Conservation (phyloP, 2,888 invertebrate genomes). For the Polietes domitor region DNA sequence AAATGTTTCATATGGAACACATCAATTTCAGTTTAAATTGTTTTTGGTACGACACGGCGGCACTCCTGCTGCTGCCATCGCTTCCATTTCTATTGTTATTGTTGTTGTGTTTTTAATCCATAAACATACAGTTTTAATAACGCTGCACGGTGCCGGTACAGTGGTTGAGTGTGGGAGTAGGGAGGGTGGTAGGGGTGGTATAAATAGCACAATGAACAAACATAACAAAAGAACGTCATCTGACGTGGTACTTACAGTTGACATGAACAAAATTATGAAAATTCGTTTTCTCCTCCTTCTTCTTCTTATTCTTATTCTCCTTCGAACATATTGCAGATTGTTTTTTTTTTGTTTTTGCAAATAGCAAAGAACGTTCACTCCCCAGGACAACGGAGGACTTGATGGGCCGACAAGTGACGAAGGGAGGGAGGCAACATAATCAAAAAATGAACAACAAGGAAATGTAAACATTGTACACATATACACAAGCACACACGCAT, state of each 20-base stretch:
- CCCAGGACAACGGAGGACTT: not conserved
- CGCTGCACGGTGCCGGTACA: not conserved
- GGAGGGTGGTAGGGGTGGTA: not conserved
- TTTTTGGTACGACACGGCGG: slow-evolving; percentile 12
- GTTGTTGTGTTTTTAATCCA: slow-evolving; percentile 31
- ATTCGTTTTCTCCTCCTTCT: not conserved
- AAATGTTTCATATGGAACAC: slow-evolving; percentile 25
- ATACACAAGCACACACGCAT: not conserved
- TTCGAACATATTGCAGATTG: slow-evolving; percentile 40
- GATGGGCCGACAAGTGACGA: not conserved
- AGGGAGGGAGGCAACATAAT: not conserved
- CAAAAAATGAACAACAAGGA: slow-evolving; percentile 16
- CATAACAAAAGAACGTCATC: slow-evolving; percentile 32
- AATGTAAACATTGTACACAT: not conserved
- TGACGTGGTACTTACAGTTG: slow-evolving; percentile 34
- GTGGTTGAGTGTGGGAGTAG: not conserved
- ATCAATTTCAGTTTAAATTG: slow-evolving; percentile 34
- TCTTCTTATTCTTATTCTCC: not conserved
- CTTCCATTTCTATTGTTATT: not conserved
- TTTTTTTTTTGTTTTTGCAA: too few relatives aligned
- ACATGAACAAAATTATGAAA: slow-evolving; percentile 38
- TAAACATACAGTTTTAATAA: slow-evolving; percentile 48
- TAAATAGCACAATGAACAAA: not conserved
- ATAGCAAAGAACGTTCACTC: too few relatives aligned
- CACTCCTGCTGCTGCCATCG: not conserved